Evolutionary conservation across 2,888 invertebrate species (phyloP), one percentile per base, ranked within the genome.

Genomic region (Pristionchus japonicus): DNA sequence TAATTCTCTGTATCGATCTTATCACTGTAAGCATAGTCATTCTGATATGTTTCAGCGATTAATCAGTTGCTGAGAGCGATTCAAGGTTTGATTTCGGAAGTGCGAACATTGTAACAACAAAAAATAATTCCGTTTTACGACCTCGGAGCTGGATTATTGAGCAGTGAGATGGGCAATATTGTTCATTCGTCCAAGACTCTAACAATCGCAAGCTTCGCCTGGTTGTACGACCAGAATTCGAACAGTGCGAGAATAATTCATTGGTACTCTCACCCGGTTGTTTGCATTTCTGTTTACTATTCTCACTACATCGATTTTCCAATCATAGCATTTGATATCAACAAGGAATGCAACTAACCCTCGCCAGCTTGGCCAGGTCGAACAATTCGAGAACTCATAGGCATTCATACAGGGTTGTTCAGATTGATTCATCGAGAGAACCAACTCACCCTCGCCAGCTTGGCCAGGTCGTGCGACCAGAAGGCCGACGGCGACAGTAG

Each of bases 401-500:
- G n/a, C n/a, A n/a, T n/a, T n/a, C n/a, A n/a, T n/a, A n/a, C n/a
- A n/a, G n/a, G n/a, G n/a, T n/a, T n/a, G n/a, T n/a, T n/a, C n/a
- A n/a, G n/a, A n/a, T n/a, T n/a, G n/a, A n/a, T n/a, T n/a, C n/a
- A n/a, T n/a, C n/a, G n/a, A n/a, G n/a, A n/a, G n/a, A n/a, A n/a
- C n/a, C n/a, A n/a, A n/a, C n/a, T 61, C 31, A 87, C 87, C 87
- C 89, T 89, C 61, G 86, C 86, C 43, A 93, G 90, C 15, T 88
- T 88, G 13, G 91, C 86, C 20, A 88, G 37, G 49, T 91, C 88
- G 47, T 91, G 90, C 57, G 90, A 82, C 93, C 93, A 93, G 61
- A 93, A 93, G 13, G 89, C 82, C 20, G 92, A 90, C 1, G 93
- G 93, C 17, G 93, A 92, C 0, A 93, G 88, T 0, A 93, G 74